Evolutionary conservation across 2,888 invertebrate species (phyloP), one percentile per base, ranked within the genome.

Genomic region (Axea sp.): DNA sequence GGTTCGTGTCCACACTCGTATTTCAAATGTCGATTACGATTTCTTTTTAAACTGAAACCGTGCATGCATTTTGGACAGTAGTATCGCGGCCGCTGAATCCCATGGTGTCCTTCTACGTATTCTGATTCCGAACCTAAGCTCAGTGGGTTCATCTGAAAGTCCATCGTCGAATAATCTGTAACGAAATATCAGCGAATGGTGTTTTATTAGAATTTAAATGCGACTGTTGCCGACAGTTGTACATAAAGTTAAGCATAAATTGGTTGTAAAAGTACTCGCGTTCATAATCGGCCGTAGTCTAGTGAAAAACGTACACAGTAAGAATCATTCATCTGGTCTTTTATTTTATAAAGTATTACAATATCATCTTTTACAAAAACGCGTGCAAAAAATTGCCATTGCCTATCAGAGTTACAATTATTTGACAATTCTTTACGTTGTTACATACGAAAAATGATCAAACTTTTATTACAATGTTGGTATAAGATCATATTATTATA

Each of bases 1-100:
- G 84, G 86, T 35, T 77, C 78, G 33, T 80, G 82, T 8, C 86
- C 86, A 64, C 87, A 88, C 73, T 87, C 87, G 71, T 80, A 83
- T 22, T 81, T 82, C 65, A 81, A 79, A 76, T 88, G 88, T 2
- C 87, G 80, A 65, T 81, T 83, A 60, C 81, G 75, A 75, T 82
- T 83, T 60, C 81, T 79, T 67, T 83, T 81, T n/a, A 79, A 76
- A 28, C 78, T 78, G 64, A 81, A 83, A 17, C 79, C 78, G 8
- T 79, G 80, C 43, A 74, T 71, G 69, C 83, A 83, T 57, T 78
- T 81, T 8, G 80, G 80, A 53, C 83, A 82, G 49, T 59, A 59
- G 45, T 45, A 59, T 11, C 45, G 24, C 3, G 9, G 19, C 11
- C 12, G 1, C n/a, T 35, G 28, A 7, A 0, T 3, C 6, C 11